A percentile compares a stretch with the other conserved stretches of the same genome.
phyloP scores from a whole-genome alignment of 2,797 vertebrate genomes.

The Merluccius polli region DNA sequence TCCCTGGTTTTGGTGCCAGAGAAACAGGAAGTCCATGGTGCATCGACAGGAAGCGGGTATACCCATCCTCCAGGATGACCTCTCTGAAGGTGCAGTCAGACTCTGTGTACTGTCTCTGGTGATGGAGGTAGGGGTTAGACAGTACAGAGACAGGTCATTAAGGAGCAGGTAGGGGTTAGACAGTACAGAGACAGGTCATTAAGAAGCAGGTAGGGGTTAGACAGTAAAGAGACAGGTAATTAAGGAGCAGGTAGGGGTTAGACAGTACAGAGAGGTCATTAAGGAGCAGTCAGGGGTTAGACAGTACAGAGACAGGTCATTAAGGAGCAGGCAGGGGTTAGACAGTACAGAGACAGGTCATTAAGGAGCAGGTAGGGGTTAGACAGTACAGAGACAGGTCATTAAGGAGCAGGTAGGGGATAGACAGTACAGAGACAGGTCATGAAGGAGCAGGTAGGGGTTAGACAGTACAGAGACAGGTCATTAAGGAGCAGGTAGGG shows the following conservation, averaged over 20 bases:
- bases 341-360: background rate
- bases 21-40: constrained; percentile 60
- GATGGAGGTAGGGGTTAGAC: background rate
- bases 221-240: background rate
- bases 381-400: background rate
- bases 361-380: background rate
- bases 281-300: background rate
- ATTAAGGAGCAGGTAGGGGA: background rate
- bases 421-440: background rate
- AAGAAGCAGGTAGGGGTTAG: background rate
- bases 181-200: background rate
- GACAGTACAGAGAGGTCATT: background rate
- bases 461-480: background rate
- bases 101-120: constrained; percentile 52
- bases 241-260: constrained; percentile 2
- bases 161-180: background rate
- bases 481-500: background rate
- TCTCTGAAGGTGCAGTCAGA: constrained; percentile 72
- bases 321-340: background rate
- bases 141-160: background rate
- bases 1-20: constrained; percentile 54
- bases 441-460: constrained; percentile 1
- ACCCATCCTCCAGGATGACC: constrained; percentile 67
- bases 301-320: background rate
- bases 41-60: constrained; percentile 68